Conservation (phyloP, 2,888 invertebrate genomes). For the Anoncus sp. region DNA sequence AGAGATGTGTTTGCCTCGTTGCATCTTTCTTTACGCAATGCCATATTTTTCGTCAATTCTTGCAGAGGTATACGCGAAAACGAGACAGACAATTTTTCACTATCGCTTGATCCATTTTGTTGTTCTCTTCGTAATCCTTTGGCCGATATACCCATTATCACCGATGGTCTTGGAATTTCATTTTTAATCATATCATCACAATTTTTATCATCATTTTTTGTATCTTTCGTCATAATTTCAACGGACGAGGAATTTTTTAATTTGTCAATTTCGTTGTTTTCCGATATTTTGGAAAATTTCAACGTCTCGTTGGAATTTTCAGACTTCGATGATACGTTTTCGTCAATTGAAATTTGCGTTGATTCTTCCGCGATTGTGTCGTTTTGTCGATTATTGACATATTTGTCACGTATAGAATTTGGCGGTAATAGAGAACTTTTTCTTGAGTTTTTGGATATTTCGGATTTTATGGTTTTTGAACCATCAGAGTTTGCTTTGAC, state of each 20-base stretch:
- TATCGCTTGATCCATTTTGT: slow-evolving; percentile 12
- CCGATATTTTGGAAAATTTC: neutral
- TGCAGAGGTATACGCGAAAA: slow-evolving; percentile 5
- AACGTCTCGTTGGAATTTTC: neutral
- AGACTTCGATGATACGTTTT: neutral
- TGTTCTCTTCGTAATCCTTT: slow-evolving; percentile 2
- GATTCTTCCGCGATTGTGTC: slow-evolving; percentile 34
- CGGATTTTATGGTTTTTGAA: slow-evolving; percentile 15
- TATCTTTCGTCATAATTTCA: neutral
- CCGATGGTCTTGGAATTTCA: slow-evolving; percentile 35
- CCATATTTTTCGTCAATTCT: slow-evolving; percentile 5
- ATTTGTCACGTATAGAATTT: slow-evolving; percentile 46
- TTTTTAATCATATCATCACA: neutral
- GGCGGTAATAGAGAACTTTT: slow-evolving; percentile 45
- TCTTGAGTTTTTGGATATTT: neutral
- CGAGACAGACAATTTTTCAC: neutral
- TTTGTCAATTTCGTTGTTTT: neutral
- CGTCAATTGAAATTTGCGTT: too few relatives aligned
- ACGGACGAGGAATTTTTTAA: neutral
- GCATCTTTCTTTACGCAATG: neutral
- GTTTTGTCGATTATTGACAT: neutral
- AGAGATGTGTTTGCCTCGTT: neutral
- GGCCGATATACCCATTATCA: slow-evolving; percentile 38
- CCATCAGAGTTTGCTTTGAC: neutral
- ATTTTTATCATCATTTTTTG: neutral